phyloP scores from a whole-genome alignment of 2,113 vertebrate genomes.

The Vidua chalybeata region DNA sequence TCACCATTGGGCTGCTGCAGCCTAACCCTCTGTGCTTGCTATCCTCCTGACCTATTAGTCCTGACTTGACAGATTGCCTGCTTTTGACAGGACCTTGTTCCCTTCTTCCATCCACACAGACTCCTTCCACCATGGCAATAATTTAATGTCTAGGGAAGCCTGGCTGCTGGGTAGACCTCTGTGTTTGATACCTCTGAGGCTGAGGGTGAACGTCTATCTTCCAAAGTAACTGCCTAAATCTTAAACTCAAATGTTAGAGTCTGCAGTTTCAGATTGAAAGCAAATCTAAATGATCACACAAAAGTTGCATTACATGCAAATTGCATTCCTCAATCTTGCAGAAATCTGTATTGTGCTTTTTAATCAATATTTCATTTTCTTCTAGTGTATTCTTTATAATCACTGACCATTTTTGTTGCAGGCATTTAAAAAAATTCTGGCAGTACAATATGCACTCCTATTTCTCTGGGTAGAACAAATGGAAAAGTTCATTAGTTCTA shows the following conservation, averaged over 20 bases:
- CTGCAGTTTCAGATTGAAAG: neutral
- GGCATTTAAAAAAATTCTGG: neutral
- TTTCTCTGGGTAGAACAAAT: neutral
- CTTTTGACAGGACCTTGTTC: neutral
- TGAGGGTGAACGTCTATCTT: neutral
- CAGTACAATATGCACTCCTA: neutral
- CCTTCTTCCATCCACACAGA: no score
- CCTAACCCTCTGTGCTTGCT: neutral
- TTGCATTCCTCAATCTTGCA: neutral
- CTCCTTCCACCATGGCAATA: neutral
- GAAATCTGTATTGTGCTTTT: neutral
- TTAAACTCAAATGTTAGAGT: neutral
- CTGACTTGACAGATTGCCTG: neutral
- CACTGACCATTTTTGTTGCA: neutral
- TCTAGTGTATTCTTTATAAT: neutral
- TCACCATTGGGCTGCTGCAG: neutral
- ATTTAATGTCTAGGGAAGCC: neutral
- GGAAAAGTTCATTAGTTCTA: neutral
- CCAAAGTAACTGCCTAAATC: neutral
- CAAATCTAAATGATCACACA: neutral
- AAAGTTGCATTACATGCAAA: neutral
- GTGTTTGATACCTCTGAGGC: neutral
- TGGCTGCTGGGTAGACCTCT: neutral
- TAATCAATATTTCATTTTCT: neutral
- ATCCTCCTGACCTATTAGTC: neutral